Percentiles rank a stretch among this genome's conserved stretches.
Conservation (phyloP, 2,888 invertebrate genomes). For the Podotricha telesiphe region DNA sequence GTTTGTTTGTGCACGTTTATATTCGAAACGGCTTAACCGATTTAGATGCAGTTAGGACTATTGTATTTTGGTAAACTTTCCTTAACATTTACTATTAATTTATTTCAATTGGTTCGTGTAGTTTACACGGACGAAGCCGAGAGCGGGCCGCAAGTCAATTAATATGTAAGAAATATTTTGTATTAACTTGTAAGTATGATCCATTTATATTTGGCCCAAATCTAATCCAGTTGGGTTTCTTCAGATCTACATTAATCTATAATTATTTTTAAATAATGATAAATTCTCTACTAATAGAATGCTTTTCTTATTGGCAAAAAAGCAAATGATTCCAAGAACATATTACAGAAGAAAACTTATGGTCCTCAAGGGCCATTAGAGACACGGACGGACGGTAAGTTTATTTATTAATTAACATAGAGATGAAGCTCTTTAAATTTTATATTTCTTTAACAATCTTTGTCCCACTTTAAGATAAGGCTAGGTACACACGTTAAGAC, state of each 20-base stretch:
- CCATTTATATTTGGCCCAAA: too few relatives aligned
- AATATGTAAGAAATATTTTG: too few relatives aligned
- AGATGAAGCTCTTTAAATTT: background rate
- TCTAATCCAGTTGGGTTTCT: background rate
- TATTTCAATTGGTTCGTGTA: too few relatives aligned
- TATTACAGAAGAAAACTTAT: background rate
- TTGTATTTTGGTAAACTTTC: too few relatives aligned
- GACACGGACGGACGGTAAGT: background rate
- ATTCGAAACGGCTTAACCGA: too few relatives aligned
- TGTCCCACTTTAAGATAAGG: background rate
- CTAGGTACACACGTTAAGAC: too few relatives aligned
- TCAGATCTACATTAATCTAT: background rate
- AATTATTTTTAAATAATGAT: background rate
- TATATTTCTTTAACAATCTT: conserved; percentile 14
- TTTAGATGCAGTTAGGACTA: too few relatives aligned
- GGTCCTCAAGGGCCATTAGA: conserved; percentile 1
- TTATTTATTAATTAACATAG: conserved; percentile 17
- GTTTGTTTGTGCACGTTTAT: too few relatives aligned
- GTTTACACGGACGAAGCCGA: too few relatives aligned
- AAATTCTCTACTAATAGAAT: background rate
- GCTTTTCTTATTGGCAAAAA: conserved; percentile 2
- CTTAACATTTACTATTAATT: too few relatives aligned
- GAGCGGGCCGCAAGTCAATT: too few relatives aligned
- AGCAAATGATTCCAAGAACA: background rate
- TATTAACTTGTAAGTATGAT: too few relatives aligned